Evolutionary conservation across 2,797 vertebrate species (phyloP).

Genomic region (Poliocrania exsul): DNA sequence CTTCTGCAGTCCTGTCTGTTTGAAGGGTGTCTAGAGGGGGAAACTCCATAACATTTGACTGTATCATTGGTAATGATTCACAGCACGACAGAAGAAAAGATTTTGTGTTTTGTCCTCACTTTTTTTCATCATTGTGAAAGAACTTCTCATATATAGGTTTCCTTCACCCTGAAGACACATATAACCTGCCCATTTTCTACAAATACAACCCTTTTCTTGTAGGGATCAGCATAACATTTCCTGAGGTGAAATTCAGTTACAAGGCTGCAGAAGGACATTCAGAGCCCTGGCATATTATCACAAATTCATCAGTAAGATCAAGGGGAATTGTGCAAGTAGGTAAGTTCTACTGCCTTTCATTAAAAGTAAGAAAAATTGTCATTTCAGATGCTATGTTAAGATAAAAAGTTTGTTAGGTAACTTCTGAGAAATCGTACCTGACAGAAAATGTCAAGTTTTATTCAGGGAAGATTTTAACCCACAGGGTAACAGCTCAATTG

Average conservation of each 20-base stretch:
- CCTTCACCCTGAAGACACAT: neutral
- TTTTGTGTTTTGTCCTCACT: neutral
- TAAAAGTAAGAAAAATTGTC: neutral
- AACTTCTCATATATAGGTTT: neutral
- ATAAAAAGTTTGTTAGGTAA: neutral
- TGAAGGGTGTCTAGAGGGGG: neutral
- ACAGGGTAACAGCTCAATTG: neutral
- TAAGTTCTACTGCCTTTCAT: neutral
- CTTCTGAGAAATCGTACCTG: neutral
- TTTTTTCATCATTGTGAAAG: neutral
- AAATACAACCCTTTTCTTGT: neutral
- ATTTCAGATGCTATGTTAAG: neutral
- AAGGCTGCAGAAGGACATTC: neutral
- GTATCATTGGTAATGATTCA: neutral
- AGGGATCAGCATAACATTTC: slow-evolving; percentile 11
- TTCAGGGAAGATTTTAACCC: neutral
- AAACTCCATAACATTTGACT: neutral
- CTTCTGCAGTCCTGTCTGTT: neutral
- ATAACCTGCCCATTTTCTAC: neutral
- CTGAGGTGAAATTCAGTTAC: slow-evolving; percentile 3
- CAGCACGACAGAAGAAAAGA: neutral
- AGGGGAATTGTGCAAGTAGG: neutral
- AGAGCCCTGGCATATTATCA: neutral
- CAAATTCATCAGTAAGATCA: slow-evolving; percentile 34
- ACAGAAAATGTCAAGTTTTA: neutral